Percentiles rank a stretch among this genome's conserved stretches.
Evolutionary conservation across 2,797 vertebrate species (phyloP).

Genomic region (Catamblyrhynchus diadema): DNA sequence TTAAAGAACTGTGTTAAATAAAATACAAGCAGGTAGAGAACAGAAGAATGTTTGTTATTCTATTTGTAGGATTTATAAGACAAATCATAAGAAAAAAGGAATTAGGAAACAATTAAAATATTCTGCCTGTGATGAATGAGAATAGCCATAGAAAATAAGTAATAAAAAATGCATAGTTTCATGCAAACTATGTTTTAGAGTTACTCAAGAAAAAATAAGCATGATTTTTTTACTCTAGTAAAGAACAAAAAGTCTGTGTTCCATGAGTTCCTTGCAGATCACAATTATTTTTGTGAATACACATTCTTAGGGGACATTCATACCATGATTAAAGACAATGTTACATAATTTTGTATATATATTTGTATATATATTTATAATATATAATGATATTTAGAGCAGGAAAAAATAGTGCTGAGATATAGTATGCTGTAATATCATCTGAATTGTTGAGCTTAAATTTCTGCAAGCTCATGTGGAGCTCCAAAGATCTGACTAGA

Average conservation of each 20-base stretch:
- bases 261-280: background rate
- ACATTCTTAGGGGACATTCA: background rate
- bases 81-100: background rate
- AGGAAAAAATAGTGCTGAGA: background rate
- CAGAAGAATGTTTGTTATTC: background rate
- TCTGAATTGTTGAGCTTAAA: background rate
- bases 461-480: background rate
- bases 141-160: too few relatives aligned
- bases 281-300: background rate
- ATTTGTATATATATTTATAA: background rate
- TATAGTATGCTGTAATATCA: accelerated
- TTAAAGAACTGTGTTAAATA: background rate
- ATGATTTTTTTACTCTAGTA: too few relatives aligned
- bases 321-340: background rate
- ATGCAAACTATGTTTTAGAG: too few relatives aligned
- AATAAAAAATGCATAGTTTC: too few relatives aligned
- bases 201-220: too few relatives aligned
- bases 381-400: background rate
- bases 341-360: background rate
- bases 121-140: too few relatives aligned
- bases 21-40: background rate
- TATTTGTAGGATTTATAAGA: background rate
- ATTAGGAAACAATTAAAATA: too few relatives aligned
- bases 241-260: background rate
- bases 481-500: background rate